Evolutionary conservation across 2,113 vertebrate genomes (phyloP).

Genomic region (Isichthys henryi): DNA sequence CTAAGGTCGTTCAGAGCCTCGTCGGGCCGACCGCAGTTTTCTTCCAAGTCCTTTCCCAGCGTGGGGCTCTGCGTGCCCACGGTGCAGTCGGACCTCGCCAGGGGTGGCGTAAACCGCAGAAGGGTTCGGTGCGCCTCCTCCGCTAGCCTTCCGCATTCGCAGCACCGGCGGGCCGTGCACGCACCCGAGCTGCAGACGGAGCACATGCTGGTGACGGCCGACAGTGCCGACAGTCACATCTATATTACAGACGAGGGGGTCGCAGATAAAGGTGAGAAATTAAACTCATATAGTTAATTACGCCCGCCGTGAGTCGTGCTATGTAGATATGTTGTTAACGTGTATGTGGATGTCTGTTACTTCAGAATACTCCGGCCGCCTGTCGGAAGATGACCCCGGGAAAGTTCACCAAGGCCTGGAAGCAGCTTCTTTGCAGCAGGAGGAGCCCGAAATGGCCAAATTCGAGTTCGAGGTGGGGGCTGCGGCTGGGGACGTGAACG

Average conservation of each 20-base stretch:
- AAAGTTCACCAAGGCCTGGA: constrained; percentile 24
- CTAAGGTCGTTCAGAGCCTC: constrained; percentile 24
- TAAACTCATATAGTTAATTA: no score
- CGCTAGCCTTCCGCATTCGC: not conserved
- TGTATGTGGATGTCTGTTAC: not conserved
- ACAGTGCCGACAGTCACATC: constrained; percentile 23
- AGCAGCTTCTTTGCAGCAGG: not conserved
- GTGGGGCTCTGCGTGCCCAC: constrained; percentile 43
- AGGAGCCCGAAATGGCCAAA: constrained; percentile 25
- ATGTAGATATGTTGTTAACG: not conserved
- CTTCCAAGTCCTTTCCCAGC: constrained; percentile 31
- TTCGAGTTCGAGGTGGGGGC: constrained; percentile 43
- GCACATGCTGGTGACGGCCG: constrained; percentile 2
- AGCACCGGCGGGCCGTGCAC: not conserved
- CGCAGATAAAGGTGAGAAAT: constrained; percentile 31
- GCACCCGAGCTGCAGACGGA: not conserved
- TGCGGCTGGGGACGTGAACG: constrained; percentile 35
- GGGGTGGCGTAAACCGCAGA: constrained; percentile 24
- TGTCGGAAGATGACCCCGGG: constrained; percentile 11
- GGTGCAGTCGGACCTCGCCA: constrained; percentile 35
- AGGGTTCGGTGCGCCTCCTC: constrained; percentile 17
- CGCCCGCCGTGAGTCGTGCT: not conserved
- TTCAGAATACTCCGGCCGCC: constrained; percentile 30
- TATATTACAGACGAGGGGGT: constrained; percentile 36
- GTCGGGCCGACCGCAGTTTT: constrained; percentile 16